Conservation (phyloP, 92 coral and sea anemone species). For the Palythoa caribaeorum region DNA sequence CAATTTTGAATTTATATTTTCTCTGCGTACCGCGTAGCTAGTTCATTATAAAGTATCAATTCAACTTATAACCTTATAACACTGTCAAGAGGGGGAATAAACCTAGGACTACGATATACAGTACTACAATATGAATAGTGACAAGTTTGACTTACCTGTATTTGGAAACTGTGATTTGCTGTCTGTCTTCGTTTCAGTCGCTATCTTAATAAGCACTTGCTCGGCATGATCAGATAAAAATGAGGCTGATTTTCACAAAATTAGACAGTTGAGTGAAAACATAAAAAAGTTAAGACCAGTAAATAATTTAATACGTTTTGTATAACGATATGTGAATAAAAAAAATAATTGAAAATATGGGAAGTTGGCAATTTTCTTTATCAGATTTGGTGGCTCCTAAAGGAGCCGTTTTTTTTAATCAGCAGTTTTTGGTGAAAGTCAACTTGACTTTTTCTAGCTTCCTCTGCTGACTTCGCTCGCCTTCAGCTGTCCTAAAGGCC, state of each 20-base stretch:
- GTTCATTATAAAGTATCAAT: not conserved
- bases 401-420: not conserved
- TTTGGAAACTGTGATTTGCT: not conserved
- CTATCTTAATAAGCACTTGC: not conserved
- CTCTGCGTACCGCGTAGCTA: not conserved
- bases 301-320: not conserved
- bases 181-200: not conserved
- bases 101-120: not conserved
- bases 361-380: not conserved
- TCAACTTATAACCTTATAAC: not conserved
- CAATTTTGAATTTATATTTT: no score
- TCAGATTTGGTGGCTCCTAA: not conserved
- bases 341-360: not conserved
- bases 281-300: not conserved
- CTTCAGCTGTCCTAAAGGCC: not conserved
- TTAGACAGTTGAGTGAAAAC: not conserved
- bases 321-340: not conserved
- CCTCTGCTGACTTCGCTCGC: not conserved
- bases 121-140: not conserved
- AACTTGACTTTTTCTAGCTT: not conserved
- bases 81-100: not conserved
- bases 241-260: not conserved
- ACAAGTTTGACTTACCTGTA: not conserved
- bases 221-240: not conserved
- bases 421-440: not conserved